Evolutionary conservation across 92 coral and sea anemone species (phyloP).

Genomic region (Porites divaricata): DNA sequence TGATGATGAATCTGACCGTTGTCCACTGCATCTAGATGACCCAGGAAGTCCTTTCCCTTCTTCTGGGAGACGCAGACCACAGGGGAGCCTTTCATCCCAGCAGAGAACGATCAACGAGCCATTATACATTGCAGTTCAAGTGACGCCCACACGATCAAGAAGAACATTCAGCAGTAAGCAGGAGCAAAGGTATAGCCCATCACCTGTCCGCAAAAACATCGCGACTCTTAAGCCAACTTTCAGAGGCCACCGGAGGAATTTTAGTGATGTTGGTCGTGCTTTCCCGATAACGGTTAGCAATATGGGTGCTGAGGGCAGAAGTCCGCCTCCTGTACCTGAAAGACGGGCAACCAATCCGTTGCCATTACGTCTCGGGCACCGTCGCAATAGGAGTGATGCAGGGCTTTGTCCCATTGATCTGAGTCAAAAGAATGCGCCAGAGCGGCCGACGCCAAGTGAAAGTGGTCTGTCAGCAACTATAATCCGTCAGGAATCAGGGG

Average conservation of each 20-base stretch:
- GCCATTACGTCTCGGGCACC: conserved; percentile 24
- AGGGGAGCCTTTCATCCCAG: conserved; percentile 4
- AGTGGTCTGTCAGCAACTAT: too few species aligned
- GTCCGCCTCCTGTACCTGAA: not conserved
- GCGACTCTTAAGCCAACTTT: not conserved
- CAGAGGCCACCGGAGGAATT: conserved; percentile 15
- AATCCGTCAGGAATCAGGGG: too few species aligned
- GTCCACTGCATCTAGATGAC: conserved; percentile 57
- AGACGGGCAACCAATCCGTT: conserved; percentile 1
- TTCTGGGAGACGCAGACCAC: not conserved
- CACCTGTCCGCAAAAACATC: conserved; percentile 9
- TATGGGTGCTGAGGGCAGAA: not conserved
- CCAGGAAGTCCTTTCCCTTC: conserved; percentile 28
- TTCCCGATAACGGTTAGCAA: not conserved
- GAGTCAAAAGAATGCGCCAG: conserved; percentile 16
- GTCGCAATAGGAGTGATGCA: conserved; percentile 57
- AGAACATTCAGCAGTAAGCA: not conserved
- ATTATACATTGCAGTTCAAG: conserved; percentile 24
- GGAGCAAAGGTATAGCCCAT: conserved; percentile 32
- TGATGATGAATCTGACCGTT: conserved; percentile 27
- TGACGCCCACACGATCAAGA: conserved; percentile 14
- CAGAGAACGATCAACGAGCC: conserved; percentile 29
- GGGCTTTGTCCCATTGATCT: conserved; percentile 66
- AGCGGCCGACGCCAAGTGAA: too few species aligned
- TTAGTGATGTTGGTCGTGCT: conserved; percentile 7